Evolutionary conservation across 2,113 vertebrate species (phyloP).

Genomic region (Porphyrio hochstetteri): DNA sequence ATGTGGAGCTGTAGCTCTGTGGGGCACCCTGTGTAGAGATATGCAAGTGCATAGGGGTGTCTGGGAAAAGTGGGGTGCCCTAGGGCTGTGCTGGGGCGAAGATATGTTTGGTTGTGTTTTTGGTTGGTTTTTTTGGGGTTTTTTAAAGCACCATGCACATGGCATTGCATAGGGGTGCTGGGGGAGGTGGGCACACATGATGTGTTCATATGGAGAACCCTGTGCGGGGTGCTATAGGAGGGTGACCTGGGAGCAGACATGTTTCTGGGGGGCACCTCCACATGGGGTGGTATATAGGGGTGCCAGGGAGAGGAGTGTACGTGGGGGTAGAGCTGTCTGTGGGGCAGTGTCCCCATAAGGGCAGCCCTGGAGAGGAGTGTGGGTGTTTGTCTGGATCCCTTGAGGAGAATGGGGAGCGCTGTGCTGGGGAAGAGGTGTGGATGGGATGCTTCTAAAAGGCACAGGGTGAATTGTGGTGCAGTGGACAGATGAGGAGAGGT

Average conservation of each 20-base stretch:
- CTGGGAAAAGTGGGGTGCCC: background rate
- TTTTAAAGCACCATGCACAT: background rate
- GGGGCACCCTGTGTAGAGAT: background rate
- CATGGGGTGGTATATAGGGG: background rate
- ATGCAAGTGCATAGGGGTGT: background rate
- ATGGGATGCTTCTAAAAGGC: background rate
- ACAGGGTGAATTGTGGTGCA: fast-evolving
- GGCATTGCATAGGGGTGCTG: background rate
- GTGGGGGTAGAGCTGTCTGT: background rate
- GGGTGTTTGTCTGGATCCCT: background rate
- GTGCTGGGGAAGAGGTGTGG: background rate
- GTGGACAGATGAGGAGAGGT: background rate
- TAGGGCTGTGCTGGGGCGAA: background rate
- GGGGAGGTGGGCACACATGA: background rate
- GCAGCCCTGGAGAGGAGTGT: background rate
- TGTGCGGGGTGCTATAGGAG: background rate
- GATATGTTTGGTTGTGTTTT: no score
- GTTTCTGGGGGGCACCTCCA: background rate
- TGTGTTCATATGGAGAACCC: fast-evolving
- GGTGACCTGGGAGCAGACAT: background rate
- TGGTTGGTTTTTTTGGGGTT: no score
- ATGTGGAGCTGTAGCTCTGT: no score
- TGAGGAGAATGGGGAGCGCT: background rate
- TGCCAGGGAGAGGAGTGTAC: background rate
- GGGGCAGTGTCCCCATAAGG: fast-evolving